Base-by-base conservation (phyloP, 2,113 vertebrate species). In the Meriones unguiculatus region DNA sequence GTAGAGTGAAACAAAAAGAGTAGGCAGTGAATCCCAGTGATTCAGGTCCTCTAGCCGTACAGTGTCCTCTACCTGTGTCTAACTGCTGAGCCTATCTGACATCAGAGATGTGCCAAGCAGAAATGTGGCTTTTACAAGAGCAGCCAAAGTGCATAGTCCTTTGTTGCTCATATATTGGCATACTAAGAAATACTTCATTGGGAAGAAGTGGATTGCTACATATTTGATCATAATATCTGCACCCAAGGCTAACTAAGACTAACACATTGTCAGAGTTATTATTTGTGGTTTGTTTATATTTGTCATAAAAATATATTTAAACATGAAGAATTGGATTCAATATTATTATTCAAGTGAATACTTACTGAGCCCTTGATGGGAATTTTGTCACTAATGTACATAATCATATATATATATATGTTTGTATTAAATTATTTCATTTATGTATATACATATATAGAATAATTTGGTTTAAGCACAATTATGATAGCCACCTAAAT, bases 301-400 rank as follows among this genome's bases (percentile, higher is more conserved):
- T 46, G 8, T 57, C 12, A 65, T 91, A 85, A 80, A 64, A 67
- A 12, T 9, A 77, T 80, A 69, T 94, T 86, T 82, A 12, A 14
- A 72, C 82, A 90, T 91, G 28, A 77, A 94, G 72, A 57, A 41
- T 94, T 93, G 18, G 28, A 24, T 91, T 87, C 54, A 18, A 76
- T 81, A 10, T 41, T 96, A 70, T 9, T 1, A n/a, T 54, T 11
- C 7, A 93, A 65, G 11, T 70, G 81, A 94, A 81, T 70, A 28
- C 9, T 64, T 75, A 76, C 25, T 87, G 38, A 70, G 13, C 32
- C 46, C 82, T 59, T 65, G 2, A 91, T 93, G 25, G 0, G 20
- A 88, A 92, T 94, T 92, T 41, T 67, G 57, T 73, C 46, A 86
- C 54, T 93, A 72, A 67, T 89, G 92, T 96, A 93, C 13, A 87